Conservation (phyloP, 1,140 invertebrate species). For the Drosophila seguyi region DNA sequence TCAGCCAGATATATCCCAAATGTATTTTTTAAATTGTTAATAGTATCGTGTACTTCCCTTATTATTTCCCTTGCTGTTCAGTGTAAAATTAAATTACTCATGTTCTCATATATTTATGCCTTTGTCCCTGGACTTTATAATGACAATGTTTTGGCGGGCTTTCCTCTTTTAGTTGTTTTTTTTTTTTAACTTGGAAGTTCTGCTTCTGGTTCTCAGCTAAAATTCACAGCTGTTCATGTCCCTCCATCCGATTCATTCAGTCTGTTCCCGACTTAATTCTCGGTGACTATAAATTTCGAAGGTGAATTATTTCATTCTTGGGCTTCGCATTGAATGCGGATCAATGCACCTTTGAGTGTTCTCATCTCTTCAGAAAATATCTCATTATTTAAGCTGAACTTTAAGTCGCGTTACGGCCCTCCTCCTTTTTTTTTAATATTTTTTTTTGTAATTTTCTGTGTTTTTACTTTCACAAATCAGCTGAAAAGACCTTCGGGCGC, state of each 20-base stretch:
- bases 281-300: conserved; percentile 30
- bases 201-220: conserved; percentile 1
- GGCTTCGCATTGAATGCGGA: conserved; percentile 56
- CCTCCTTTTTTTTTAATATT: conserved; percentile 24
- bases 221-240: conserved; percentile 43
- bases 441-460: conserved; percentile 40
- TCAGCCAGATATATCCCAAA: neutral
- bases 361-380: conserved; percentile 38
- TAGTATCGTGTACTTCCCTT: neutral
- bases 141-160: conserved; percentile 43
- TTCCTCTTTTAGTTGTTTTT: neutral
- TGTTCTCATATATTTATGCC: conserved; percentile 49
- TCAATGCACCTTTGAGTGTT: conserved; percentile 61
- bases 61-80: neutral
- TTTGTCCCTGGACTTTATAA: conserved; percentile 51
- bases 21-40: too few relatives aligned
- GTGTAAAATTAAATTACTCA: conserved; percentile 45
- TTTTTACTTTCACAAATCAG: conserved; percentile 73
- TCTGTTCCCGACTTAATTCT: neutral
- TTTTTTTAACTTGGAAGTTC: neutral
- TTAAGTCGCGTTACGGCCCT: conserved; percentile 2
- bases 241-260: conserved; percentile 16
- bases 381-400: conserved; percentile 38
- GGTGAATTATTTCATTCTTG: conserved; percentile 45
- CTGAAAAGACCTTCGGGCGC: conserved; percentile 65